Conservation (phyloP, 2,797 vertebrate genomes). For the Eulemur mongoz region DNA sequence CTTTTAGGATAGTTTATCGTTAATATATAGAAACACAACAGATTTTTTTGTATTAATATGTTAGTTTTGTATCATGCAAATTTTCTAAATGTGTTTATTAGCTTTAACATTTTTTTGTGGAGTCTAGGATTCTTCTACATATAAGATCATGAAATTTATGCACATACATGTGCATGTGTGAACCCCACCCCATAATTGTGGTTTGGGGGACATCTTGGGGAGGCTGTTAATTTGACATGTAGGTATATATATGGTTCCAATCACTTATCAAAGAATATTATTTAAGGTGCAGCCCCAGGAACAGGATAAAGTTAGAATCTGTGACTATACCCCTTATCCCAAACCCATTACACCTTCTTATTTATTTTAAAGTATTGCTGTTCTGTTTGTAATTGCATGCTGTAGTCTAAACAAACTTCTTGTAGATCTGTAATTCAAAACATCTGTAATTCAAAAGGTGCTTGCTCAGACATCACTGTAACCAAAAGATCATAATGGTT, state of each 20-base stretch:
- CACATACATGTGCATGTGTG: not conserved
- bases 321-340: not conserved
- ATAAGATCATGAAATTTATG: not conserved
- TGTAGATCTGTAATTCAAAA: conserved; percentile 17
- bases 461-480: not conserved
- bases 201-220: not conserved
- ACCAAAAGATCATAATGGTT: not conserved
- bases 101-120: not conserved
- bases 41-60: not conserved
- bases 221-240: not conserved
- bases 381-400: not conserved
- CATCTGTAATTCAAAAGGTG: not conserved
- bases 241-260: not conserved
- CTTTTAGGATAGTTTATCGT: not conserved
- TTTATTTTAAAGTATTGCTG: not conserved
- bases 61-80: not conserved
- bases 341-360: not conserved
- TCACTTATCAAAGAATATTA: conserved; percentile 13
- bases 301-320: not conserved
- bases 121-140: not conserved
- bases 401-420: not conserved
- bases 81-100: not conserved
- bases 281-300: not conserved
- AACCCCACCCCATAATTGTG: not conserved
- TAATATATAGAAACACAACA: not conserved